phyloP scores from a whole-genome alignment of 2,113 vertebrate species.

The Xiphorhynchus elegans region DNA sequence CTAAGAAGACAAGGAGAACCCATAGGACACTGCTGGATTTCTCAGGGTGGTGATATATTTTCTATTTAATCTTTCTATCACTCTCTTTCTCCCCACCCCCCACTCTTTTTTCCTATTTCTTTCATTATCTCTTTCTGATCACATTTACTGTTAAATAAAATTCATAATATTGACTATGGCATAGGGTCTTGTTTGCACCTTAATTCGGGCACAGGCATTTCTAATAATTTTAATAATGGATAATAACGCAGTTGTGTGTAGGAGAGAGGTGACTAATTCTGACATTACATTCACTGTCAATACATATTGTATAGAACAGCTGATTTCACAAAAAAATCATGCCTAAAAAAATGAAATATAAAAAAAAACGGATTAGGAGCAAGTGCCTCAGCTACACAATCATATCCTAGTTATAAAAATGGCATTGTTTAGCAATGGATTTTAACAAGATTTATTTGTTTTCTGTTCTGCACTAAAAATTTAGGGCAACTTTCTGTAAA shows the following conservation, averaged over 20 bases:
- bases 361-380: not conserved
- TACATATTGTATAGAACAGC: not conserved
- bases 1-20: too few relatives aligned
- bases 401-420: not conserved
- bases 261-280: not conserved
- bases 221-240: too few relatives aligned
- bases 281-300: rapidly evolving
- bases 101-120: too few relatives aligned
- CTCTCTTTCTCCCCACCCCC: too few relatives aligned
- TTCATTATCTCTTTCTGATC: too few relatives aligned
- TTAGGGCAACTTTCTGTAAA: not conserved
- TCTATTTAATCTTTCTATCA: too few relatives aligned
- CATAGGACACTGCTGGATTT: too few relatives aligned
- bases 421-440: not conserved
- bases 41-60: too few relatives aligned
- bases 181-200: too few relatives aligned
- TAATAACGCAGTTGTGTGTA: not conserved
- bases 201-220: too few relatives aligned
- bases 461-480: not conserved
- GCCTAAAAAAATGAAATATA: not conserved
- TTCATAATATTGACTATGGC: too few relatives aligned
- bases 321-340: not conserved
- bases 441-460: not conserved
- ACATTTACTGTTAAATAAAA: too few relatives aligned
- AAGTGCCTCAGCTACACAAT: not conserved